phyloP scores from a whole-genome alignment of 2,113 vertebrate genomes.

The Datnioides undecimradiatus region DNA sequence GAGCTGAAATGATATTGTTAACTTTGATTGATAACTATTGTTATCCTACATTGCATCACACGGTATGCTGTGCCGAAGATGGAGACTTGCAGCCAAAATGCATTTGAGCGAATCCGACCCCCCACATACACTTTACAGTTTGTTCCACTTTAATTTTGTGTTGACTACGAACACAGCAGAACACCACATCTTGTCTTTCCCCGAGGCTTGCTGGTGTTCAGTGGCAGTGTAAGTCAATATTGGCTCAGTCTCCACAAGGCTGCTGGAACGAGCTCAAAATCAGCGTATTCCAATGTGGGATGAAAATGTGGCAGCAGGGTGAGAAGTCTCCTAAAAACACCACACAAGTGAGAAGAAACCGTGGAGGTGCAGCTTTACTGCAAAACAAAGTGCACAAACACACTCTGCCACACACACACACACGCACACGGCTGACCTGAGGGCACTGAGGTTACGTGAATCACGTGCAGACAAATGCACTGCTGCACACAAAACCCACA shows the following conservation, averaged over 20 bases:
- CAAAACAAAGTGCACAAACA: slow-evolving; percentile 16
- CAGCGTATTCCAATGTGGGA: slow-evolving; percentile 37
- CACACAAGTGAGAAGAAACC: slow-evolving; percentile 31
- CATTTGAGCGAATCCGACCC: slow-evolving; percentile 27
- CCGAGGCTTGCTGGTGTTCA: slow-evolving; percentile 26
- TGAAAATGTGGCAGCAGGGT: slow-evolving; percentile 61
- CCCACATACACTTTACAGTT: slow-evolving; percentile 31
- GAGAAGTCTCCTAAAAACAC: slow-evolving; percentile 49
- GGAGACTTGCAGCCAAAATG: neutral
- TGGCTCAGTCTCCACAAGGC: slow-evolving; percentile 31
- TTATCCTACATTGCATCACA: neutral
- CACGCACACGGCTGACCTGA: slow-evolving; percentile 1
- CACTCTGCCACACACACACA: neutral
- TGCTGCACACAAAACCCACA: slow-evolving; percentile 2
- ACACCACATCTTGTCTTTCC: slow-evolving; percentile 31
- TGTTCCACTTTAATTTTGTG: slow-evolving; percentile 40
- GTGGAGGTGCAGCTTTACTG: slow-evolving; percentile 23
- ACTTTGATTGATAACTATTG: no score
- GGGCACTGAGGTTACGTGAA: slow-evolving; percentile 11
- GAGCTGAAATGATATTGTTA: neutral
- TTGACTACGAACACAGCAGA: slow-evolving; percentile 42
- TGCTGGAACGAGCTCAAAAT: slow-evolving; percentile 29
- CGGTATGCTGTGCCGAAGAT: neutral
- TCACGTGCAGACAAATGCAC: neutral
- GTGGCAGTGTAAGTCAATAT: slow-evolving; percentile 54